Evolutionary conservation across 2,113 vertebrate species (phyloP).

Genomic region (Otis tarda): DNA sequence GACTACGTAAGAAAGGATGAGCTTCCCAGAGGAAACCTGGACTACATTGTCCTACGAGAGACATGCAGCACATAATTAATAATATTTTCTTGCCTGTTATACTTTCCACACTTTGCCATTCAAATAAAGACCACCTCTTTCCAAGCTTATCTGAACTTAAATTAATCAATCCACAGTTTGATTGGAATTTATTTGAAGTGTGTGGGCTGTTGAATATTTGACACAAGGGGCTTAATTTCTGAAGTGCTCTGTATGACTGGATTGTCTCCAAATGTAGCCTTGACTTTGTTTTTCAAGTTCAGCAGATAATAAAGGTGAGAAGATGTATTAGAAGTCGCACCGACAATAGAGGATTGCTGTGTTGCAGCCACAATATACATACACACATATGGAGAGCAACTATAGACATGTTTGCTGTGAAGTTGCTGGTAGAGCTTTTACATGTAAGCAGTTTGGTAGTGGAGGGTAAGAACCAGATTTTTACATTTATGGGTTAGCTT

Average conservation of each 20-base stretch:
- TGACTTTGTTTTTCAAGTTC: not conserved
- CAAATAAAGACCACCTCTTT: not conserved
- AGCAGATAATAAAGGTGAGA: not conserved
- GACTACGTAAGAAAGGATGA: not conserved
- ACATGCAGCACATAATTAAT: accelerated
- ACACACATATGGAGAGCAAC: not conserved
- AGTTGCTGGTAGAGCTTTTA: not conserved
- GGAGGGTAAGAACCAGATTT: slow-evolving; percentile 32
- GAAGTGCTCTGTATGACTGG: not conserved
- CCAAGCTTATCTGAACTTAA: not conserved
- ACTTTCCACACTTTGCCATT: not conserved
- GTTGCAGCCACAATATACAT: not conserved
- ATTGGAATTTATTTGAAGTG: not conserved
- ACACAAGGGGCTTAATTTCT: not conserved
- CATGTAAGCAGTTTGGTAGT: slow-evolving; percentile 22
- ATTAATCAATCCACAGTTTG: not conserved
- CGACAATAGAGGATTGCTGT: not conserved
- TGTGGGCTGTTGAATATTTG: not conserved
- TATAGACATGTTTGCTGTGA: not conserved
- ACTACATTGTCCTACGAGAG: not conserved
- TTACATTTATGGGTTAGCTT: slow-evolving; percentile 38
- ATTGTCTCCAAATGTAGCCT: not conserved
- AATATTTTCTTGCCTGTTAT: not conserved
- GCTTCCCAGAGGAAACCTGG: not conserved
- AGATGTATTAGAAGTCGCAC: not conserved